Percentiles rank a stretch among this genome's conserved stretches.
Evolutionary conservation across 2,797 vertebrate species (phyloP).

Genomic region (Mycteria americana): DNA sequence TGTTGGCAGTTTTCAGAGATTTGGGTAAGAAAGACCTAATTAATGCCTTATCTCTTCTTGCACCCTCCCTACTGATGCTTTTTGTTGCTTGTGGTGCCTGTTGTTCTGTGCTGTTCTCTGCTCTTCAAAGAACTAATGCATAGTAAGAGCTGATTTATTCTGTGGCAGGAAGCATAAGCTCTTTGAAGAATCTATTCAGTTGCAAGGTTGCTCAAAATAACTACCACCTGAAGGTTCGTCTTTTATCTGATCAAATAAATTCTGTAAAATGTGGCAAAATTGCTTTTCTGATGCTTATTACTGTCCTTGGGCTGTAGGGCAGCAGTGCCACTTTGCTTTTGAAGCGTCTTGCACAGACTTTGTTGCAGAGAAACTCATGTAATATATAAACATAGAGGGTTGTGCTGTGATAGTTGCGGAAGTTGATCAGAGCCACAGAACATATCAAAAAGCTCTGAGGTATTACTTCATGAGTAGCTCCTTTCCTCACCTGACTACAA

Average conservation of each 20-base stretch:
- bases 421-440: neutral
- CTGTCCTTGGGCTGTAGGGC: neutral
- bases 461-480: neutral
- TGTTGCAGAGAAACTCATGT: neutral
- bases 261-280: neutral
- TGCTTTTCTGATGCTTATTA: neutral
- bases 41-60: neutral
- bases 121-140: neutral
- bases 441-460: neutral
- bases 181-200: conserved; percentile 1
- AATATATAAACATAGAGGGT: neutral
- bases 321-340: neutral
- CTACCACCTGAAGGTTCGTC: neutral
- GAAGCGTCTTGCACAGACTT: neutral
- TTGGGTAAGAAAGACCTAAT: neutral
- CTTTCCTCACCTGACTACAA: neutral
- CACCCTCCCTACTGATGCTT: neutral
- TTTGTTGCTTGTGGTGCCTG: neutral
- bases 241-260: neutral
- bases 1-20: neutral
- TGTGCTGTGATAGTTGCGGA: neutral
- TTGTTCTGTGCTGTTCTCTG: neutral
- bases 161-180: neutral
- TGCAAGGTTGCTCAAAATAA: neutral
- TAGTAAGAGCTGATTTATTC: neutral